These are phyloP conservation scores for Epinotia brunnichana DNA, from an alignment of 2,888 invertebrate genomes.

Conservation along the genomic window DNA sequence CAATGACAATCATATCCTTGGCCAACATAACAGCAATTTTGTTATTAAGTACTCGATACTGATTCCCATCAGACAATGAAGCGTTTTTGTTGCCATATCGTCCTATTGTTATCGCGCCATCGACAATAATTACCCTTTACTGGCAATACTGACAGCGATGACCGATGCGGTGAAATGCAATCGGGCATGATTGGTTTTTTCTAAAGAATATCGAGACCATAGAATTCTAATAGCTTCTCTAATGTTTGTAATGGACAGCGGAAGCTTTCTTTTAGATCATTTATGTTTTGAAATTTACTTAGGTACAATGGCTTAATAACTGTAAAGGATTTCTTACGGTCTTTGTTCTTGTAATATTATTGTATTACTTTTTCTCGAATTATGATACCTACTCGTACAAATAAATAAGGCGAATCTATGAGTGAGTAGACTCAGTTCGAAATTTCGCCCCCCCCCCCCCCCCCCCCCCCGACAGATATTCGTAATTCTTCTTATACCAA, in stretches of 20 bases:
- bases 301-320: conserved; percentile 14
- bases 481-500: too few relatives aligned
- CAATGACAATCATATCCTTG: conserved; percentile 51
- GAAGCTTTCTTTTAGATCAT: conserved; percentile 32
- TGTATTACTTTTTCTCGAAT: neutral
- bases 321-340: neutral
- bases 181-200: conserved; percentile 34
- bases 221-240: conserved; percentile 7
- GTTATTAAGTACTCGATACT: conserved; percentile 46
- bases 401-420: too few relatives aligned
- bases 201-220: conserved; percentile 15
- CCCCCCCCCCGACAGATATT: too few relatives aligned
- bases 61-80: conserved; percentile 59
- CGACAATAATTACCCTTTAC: conserved; percentile 36
- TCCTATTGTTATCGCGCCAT: conserved; percentile 53
- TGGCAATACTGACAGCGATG: conserved; percentile 46
- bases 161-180: conserved; percentile 47
- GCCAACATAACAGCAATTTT: conserved; percentile 57
- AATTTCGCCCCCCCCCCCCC: too few relatives aligned
- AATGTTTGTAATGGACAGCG: conserved; percentile 1
- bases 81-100: conserved; percentile 54
- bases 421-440: too few relatives aligned
- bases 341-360: conserved; percentile 6
- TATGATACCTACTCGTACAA: too few relatives aligned
- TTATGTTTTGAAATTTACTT: conserved; percentile 22